Evolutionary conservation across 2,888 invertebrate species (phyloP).

Genomic region (Carpatolechia fugitivella): DNA sequence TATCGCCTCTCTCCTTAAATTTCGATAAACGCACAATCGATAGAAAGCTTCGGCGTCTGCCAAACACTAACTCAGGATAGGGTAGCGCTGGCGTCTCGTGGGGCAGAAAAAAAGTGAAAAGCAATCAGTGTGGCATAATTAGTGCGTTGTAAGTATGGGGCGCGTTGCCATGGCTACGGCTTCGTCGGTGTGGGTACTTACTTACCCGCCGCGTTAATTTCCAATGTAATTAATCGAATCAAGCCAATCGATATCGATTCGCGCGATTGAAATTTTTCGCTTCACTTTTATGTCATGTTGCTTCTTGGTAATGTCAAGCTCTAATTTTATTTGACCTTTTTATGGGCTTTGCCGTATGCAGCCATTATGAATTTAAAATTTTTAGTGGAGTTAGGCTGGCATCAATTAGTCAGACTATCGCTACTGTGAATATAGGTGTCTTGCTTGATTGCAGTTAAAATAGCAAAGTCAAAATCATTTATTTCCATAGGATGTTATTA

Average conservation of each 20-base stretch:
- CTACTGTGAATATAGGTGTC: too few relatives aligned
- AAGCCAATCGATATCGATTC: conserved; percentile 64
- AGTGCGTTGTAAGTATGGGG: conserved; percentile 78
- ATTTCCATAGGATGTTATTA: too few relatives aligned
- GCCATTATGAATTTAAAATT: too few relatives aligned
- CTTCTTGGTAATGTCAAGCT: too few relatives aligned
- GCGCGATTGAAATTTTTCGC: conserved; percentile 46
- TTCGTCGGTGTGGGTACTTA: conserved; percentile 66
- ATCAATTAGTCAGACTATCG: too few relatives aligned
- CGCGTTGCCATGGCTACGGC: conserved; percentile 71
- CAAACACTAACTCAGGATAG: conserved; percentile 61
- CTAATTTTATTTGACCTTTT: not conserved
- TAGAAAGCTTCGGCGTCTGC: conserved; percentile 38
- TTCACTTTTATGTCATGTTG: conserved; percentile 27
- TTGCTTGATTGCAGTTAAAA: too few relatives aligned
- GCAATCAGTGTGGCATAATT: conserved; percentile 80
- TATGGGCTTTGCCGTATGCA: too few relatives aligned
- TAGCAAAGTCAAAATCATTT: too few relatives aligned
- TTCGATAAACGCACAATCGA: conserved; percentile 45
- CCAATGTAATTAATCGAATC: conserved; percentile 75
- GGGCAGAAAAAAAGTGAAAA: conserved; percentile 76
- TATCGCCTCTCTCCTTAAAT: conserved; percentile 6
- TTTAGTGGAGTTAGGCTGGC: too few relatives aligned
- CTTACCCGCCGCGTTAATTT: conserved; percentile 75
- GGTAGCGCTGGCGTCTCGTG: conserved; percentile 70